Evolutionary conservation across 2,113 vertebrate species (phyloP).

Genomic region (Zosterops hypoxanthus): DNA sequence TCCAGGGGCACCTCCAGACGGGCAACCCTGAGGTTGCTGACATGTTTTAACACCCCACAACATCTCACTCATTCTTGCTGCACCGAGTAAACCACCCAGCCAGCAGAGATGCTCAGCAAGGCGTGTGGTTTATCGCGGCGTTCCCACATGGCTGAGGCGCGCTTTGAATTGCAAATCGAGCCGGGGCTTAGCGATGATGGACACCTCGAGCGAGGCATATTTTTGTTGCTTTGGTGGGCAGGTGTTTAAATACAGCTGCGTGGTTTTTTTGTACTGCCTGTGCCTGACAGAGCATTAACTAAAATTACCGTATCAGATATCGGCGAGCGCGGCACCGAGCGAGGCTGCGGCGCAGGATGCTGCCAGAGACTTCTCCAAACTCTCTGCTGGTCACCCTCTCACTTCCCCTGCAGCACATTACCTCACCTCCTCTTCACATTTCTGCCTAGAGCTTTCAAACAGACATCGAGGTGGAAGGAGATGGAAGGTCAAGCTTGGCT

Average conservation of each 20-base stretch:
- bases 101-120: neutral
- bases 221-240: conserved; percentile 16
- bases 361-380: neutral
- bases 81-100: neutral
- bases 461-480: neutral
- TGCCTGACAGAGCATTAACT: conserved; percentile 8
- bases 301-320: neutral
- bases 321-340: neutral
- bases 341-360: neutral
- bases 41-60: neutral
- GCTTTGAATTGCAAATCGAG: neutral
- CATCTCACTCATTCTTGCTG: rapidly evolving
- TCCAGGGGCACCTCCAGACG: neutral
- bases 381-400: neutral
- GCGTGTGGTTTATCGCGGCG: neutral
- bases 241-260: conserved; percentile 37
- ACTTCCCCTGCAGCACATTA: neutral
- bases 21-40: neutral
- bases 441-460: neutral
- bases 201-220: neutral
- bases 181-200: neutral
- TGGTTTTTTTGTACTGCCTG: neutral
- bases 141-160: neutral
- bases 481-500: neutral
- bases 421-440: neutral